phyloP scores from a whole-genome alignment of 2,797 vertebrate species.

The Martes flavigula region DNA sequence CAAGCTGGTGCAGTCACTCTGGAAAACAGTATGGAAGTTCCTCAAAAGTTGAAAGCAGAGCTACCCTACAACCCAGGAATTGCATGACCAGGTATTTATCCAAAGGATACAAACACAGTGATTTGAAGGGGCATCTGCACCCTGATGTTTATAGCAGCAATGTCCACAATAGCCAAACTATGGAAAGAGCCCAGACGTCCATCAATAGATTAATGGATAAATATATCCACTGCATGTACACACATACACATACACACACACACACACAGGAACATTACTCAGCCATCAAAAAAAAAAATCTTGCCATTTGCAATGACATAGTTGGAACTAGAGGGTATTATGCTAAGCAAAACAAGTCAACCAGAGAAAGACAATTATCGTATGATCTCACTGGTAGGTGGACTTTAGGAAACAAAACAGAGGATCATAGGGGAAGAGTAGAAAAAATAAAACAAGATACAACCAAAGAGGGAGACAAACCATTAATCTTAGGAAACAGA shows the following conservation, averaged over 20 bases:
- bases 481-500: too few relatives aligned
- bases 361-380: background rate
- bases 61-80: background rate
- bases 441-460: background rate
- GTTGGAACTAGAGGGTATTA: too few relatives aligned
- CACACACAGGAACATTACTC: too few relatives aligned
- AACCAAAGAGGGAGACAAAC: too few relatives aligned
- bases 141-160: background rate
- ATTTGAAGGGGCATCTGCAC: background rate
- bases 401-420: background rate
- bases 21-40: background rate
- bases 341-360: background rate
- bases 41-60: background rate
- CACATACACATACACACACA: too few relatives aligned
- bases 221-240: too few relatives aligned
- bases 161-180: too few relatives aligned
- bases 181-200: too few relatives aligned
- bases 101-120: background rate
- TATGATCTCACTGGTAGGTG: background rate
- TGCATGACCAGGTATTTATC: background rate
- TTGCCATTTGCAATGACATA: too few relatives aligned
- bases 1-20: background rate
- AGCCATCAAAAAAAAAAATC: too few relatives aligned
- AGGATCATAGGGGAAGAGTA: background rate
- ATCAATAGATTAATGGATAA: too few relatives aligned